Percentiles rank a stretch among this genome's conserved stretches.
Conservation (phyloP, 2,797 vertebrate species). For the Syngnathus acus region DNA sequence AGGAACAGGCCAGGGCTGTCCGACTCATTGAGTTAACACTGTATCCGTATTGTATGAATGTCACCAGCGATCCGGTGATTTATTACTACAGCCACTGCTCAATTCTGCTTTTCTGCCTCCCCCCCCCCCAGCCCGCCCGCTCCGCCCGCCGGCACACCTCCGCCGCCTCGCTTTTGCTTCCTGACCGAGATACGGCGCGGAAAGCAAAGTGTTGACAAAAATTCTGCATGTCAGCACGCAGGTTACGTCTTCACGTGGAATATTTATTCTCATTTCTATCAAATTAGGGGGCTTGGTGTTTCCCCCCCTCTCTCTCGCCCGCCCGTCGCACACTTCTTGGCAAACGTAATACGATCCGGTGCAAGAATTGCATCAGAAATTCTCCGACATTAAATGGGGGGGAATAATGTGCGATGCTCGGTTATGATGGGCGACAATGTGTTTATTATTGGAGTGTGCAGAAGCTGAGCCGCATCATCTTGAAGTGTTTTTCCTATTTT, state of each 20-base stretch:
- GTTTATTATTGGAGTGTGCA: not conserved
- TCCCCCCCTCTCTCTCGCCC: too few species aligned
- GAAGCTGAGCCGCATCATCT: not conserved
- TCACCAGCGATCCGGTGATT: constrained; percentile 75
- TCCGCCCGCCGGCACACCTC: constrained; percentile 8
- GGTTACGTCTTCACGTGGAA: constrained; percentile 34
- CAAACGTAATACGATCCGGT: not conserved
- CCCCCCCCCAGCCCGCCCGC: constrained; percentile 9
- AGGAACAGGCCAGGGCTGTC: constrained; percentile 75
- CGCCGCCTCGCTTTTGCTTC: constrained; percentile 53
- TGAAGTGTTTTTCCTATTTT: not conserved
- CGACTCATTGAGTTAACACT: constrained; percentile 77
- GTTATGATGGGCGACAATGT: not conserved
- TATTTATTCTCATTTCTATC: constrained; percentile 15
- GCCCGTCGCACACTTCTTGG: not conserved
- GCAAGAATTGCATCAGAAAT: constrained; percentile 8
- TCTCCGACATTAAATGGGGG: not conserved
- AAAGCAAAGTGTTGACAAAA: constrained; percentile 61
- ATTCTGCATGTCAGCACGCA: constrained; percentile 46
- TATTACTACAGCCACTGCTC: constrained; percentile 75
- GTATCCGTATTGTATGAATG: constrained; percentile 77
- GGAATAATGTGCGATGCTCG: not conserved
- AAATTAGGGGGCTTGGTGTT: constrained; percentile 1
- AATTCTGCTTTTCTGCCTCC: constrained; percentile 71
- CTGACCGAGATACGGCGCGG: constrained; percentile 72